A percentile compares a stretch with the other conserved stretches of the same genome.
Evolutionary conservation across 1,140 invertebrate species (phyloP).

Genomic region (Babylonia areolata): DNA sequence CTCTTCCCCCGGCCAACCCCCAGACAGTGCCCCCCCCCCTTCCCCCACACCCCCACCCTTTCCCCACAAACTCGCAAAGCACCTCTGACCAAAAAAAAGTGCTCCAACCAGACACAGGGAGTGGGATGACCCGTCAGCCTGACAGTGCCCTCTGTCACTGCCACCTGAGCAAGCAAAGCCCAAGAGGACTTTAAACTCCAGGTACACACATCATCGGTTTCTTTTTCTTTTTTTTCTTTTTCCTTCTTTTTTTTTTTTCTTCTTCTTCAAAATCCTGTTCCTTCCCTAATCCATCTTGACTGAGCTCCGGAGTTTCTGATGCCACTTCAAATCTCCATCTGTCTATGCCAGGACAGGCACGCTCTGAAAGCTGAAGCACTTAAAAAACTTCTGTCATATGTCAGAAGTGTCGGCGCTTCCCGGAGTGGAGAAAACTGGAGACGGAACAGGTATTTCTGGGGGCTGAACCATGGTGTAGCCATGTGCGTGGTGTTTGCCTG

Average conservation of each 20-base stretch:
- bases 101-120: no score
- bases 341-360: background rate
- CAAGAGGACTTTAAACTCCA: background rate
- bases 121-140: background rate
- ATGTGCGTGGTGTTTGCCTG: background rate
- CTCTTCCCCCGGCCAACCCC: no score
- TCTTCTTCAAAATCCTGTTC: background rate
- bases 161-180: background rate
- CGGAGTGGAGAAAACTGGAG: no score
- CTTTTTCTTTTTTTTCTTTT: background rate
- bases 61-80: background rate
- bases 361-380: background rate
- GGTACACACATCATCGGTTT: background rate
- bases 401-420: background rate
- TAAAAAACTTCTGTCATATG: background rate
- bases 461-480: no score
- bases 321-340: conserved; percentile 4
- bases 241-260: no score
- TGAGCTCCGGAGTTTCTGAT: background rate
- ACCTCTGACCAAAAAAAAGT: no score
- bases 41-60: background rate
- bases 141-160: conserved; percentile 7
- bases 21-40: background rate
- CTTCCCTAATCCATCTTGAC: background rate
- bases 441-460: no score